Evolutionary conservation across 2,113 vertebrate genomes (phyloP).

Genomic region (Channa maculata): DNA sequence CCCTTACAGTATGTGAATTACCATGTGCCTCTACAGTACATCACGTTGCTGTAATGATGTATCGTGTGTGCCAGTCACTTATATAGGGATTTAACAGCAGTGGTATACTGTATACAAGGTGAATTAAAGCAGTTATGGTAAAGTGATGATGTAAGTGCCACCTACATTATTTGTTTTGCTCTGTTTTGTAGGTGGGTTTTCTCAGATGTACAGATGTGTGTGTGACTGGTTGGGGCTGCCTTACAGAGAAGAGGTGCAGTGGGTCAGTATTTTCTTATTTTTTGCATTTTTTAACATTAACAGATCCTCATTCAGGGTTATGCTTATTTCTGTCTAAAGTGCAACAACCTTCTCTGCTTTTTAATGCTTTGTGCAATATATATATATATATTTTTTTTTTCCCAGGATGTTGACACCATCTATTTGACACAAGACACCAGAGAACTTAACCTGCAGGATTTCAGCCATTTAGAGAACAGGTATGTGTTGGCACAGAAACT

Average conservation of each 20-base stretch:
- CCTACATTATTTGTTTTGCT: not conserved
- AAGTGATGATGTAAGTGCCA: no score
- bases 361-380: no score
- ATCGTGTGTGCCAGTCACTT: not conserved
- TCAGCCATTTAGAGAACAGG: conserved; percentile 98
- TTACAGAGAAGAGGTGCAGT: conserved; percentile 96
- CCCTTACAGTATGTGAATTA: no score
- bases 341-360: not conserved
- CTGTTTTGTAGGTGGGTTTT: conserved; percentile 91
- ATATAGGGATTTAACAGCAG: not conserved
- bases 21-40: no score
- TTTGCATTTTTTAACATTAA: not conserved
- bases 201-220: conserved; percentile 96
- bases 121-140: no score
- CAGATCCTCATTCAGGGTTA: not conserved
- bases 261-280: conserved; percentile 85
- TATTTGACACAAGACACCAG: conserved; percentile 97
- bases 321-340: not conserved
- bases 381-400: no score
- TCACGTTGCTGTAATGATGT: conserved; percentile 27
- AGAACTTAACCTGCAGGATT: conserved; percentile 96
- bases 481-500: conserved; percentile 55
- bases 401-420: conserved; percentile 96
- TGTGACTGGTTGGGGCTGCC: conserved; percentile 96
- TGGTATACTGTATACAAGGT: not conserved